These are phyloP conservation scores for Oxyscelio sp. DNA, from an alignment of 2,888 invertebrate species.

Conservation along the genomic window DNA sequence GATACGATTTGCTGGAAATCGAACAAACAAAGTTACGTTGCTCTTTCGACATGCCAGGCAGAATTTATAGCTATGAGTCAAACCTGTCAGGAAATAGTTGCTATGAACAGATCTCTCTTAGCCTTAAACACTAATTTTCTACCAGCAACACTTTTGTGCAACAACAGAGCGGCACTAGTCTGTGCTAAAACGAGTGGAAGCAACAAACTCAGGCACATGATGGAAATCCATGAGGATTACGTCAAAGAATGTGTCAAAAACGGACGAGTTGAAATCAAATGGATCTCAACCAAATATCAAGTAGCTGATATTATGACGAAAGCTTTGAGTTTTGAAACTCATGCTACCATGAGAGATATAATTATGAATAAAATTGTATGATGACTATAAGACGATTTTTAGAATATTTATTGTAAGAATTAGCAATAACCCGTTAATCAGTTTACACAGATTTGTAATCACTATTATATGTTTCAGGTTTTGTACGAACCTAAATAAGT, in stretches of 20 bases:
- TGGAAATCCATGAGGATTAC: slow-evolving; percentile 20
- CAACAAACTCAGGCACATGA: slow-evolving; percentile 26
- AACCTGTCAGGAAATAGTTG: neutral
- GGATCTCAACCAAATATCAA: neutral
- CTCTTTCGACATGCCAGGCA: too few species aligned
- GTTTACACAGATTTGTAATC: too few species aligned
- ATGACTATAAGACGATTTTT: neutral
- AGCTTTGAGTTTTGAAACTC: neutral
- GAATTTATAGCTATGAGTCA: too few species aligned
- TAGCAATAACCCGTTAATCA: too few species aligned
- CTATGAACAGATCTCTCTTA: neutral
- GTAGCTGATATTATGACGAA: neutral
- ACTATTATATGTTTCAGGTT: too few species aligned
- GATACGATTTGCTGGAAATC: neutral
- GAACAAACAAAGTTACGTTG: neutral
- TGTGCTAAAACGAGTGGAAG: slow-evolving; percentile 35
- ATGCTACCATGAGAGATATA: neutral
- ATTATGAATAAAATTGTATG: neutral
- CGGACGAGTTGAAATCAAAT: slow-evolving; percentile 31
- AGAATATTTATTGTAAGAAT: too few species aligned
- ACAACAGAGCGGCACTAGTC: slow-evolving; percentile 13
- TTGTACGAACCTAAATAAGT: too few species aligned
- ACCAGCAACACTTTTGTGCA: slow-evolving; percentile 27
- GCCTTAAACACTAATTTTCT: neutral
- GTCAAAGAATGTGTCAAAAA: too few species aligned